These are phyloP conservation scores for Trogon surrucura DNA, from an alignment of 2,113 vertebrate genomes.

Conservation along the genomic window DNA sequence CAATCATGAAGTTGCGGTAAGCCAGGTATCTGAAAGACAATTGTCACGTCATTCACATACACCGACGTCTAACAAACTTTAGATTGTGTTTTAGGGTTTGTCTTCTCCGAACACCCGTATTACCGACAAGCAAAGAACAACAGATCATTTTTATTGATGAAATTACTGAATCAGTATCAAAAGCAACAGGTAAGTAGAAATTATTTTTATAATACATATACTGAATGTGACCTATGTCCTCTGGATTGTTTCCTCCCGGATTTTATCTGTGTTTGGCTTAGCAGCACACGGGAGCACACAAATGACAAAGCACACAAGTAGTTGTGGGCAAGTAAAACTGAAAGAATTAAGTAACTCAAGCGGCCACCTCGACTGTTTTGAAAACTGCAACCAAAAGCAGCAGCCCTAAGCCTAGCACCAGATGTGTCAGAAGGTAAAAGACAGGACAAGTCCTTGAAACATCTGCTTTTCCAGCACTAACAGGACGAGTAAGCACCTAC, in stretches of 20 bases:
- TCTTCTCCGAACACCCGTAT: not conserved
- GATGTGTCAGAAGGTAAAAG: not conserved
- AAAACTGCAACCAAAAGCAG: not conserved
- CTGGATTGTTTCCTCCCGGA: not conserved
- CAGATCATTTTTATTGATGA: rapidly evolving
- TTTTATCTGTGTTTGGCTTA: not conserved
- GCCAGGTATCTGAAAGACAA: constrained; percentile 88
- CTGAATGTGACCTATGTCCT: not conserved
- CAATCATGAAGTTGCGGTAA: constrained; percentile 99
- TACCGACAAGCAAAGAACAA: rapidly evolving
- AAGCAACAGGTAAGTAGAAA: not conserved
- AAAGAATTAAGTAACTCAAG: too few relatives aligned
- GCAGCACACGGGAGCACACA: rapidly evolving
- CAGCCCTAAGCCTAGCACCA: not conserved
- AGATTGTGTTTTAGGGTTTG: rapidly evolving
- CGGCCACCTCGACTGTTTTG: not conserved
- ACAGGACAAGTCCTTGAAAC: not conserved
- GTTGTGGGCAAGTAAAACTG: not conserved
- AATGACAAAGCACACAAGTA: not conserved
- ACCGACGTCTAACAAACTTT: rapidly evolving
- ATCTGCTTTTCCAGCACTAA: not conserved
- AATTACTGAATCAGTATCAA: not conserved
- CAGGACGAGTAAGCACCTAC: not conserved
- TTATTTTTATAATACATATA: not conserved
- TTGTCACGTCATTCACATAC: rapidly evolving